Conservation (phyloP, 2,888 invertebrate species). For the Stenolophus ochropezus region DNA sequence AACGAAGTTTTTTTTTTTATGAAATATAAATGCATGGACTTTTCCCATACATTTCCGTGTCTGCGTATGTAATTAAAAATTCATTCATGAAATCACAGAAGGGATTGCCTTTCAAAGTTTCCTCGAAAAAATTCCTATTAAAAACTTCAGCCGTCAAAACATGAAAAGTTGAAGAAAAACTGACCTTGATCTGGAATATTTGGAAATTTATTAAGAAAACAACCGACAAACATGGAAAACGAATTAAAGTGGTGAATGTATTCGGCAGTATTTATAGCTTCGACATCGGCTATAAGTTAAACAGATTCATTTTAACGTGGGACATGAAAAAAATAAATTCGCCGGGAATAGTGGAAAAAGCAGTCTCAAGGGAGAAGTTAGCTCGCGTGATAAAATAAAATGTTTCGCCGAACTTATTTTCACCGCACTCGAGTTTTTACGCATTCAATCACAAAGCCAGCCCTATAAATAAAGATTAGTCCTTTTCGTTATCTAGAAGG, state of each 20-base stretch:
- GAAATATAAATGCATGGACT: too few species aligned
- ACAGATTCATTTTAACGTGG: conserved; percentile 40
- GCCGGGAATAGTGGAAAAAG: conserved; percentile 30
- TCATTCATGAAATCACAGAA: neutral
- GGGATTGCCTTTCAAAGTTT: neutral
- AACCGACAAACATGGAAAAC: conserved; percentile 11
- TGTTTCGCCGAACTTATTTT: conserved; percentile 58
- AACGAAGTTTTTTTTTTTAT: too few species aligned
- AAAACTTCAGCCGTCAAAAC: conserved; percentile 29
- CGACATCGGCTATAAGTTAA: conserved; percentile 37
- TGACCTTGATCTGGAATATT: conserved; percentile 28
- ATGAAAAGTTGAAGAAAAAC: neutral
- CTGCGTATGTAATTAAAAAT: conserved; percentile 3
- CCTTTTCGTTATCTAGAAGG: conserved; percentile 55
- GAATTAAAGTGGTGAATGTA: conserved; percentile 27
- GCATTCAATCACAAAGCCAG: conserved; percentile 60
- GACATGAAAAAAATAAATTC: conserved; percentile 49
- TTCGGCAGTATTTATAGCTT: conserved; percentile 14
- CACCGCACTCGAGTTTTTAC: conserved; percentile 55
- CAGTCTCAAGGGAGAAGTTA: conserved; percentile 52
- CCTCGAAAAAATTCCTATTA: neutral
- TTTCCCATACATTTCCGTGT: too few species aligned
- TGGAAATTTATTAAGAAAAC: conserved; percentile 31
- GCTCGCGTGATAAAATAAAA: conserved; percentile 59
- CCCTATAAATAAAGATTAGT: conserved; percentile 60